A percentile compares a stretch with the other conserved stretches of the same genome.
Conservation (phyloP, 2,797 vertebrate species). For the Danio albolineatus region DNA sequence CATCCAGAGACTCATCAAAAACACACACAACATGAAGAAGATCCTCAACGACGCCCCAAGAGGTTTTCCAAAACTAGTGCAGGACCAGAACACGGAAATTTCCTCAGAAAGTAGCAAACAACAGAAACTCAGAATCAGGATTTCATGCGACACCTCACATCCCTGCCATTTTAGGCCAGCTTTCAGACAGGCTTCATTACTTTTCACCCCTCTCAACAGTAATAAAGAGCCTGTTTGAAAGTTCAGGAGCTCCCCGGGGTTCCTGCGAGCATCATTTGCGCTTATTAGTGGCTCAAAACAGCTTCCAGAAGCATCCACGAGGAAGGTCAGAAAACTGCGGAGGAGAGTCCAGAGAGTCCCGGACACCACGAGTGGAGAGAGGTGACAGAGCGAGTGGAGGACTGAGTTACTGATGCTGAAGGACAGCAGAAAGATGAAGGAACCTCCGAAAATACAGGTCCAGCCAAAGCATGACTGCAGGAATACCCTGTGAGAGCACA, state of each 20-base stretch:
- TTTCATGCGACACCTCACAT: slow-evolving; percentile 81
- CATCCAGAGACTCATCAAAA: slow-evolving; percentile 80
- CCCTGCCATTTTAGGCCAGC: slow-evolving; percentile 82
- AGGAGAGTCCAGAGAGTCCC: slow-evolving; percentile 76
- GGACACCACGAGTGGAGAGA: slow-evolving; percentile 77
- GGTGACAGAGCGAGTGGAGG: slow-evolving; percentile 77
- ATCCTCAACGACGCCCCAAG: slow-evolving; percentile 74
- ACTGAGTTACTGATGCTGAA: slow-evolving; percentile 74
- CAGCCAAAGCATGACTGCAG: slow-evolving; percentile 85
- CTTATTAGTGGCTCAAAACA: slow-evolving; percentile 78
- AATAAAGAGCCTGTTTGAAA: slow-evolving; percentile 66
- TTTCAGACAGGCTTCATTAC: slow-evolving; percentile 78
- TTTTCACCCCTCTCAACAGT: slow-evolving; percentile 77
- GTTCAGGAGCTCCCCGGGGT: neutral
- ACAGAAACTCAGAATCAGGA: slow-evolving; percentile 84
- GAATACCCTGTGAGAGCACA: slow-evolving; percentile 71
- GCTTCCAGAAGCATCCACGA: slow-evolving; percentile 83
- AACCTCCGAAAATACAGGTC: slow-evolving; percentile 82
- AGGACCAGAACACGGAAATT: slow-evolving; percentile 74
- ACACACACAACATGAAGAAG: slow-evolving; percentile 82
- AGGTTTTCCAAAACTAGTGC: slow-evolving; percentile 70
- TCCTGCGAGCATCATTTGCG: slow-evolving; percentile 12
- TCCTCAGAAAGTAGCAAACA: slow-evolving; percentile 85
- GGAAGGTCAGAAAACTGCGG: slow-evolving; percentile 72
- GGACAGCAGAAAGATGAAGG: slow-evolving; percentile 82